Conservation (phyloP, 2,113 vertebrate genomes). For the Sphaerodactylus townsendi region DNA sequence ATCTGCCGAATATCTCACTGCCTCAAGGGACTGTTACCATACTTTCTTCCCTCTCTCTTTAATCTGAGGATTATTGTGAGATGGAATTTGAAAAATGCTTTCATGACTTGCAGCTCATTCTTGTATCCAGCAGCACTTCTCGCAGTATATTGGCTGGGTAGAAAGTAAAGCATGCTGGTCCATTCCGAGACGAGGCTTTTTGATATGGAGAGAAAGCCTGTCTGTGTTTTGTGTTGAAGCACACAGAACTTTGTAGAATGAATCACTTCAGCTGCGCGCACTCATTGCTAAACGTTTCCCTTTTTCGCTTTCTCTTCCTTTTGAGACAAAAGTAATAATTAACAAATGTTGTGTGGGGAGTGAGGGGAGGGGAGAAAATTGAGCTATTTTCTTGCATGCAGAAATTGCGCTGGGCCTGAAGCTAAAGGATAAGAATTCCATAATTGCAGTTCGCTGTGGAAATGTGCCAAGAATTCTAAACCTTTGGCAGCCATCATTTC, state of each 20-base stretch:
- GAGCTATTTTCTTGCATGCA: constrained; percentile 14
- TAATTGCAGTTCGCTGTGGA: not conserved
- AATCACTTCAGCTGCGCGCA: constrained; percentile 9
- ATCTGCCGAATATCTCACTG: too few species aligned
- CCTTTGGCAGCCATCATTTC: constrained; percentile 24
- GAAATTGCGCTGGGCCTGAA: constrained; percentile 8
- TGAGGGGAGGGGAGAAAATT: not conserved
- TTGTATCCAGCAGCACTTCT: not conserved
- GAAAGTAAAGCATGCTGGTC: not conserved
- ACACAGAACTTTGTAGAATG: not conserved
- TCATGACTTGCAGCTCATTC: not conserved
- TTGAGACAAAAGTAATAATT: constrained; percentile 38
- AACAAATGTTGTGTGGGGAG: not conserved
- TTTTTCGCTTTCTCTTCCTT: constrained; percentile 1
- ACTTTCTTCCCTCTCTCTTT: not conserved
- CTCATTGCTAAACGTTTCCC: constrained; percentile 11
- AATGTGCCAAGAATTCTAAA: not conserved
- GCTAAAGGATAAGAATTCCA: constrained; percentile 5
- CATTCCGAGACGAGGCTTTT: not conserved
- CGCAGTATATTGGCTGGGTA: not conserved
- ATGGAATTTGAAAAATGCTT: not conserved
- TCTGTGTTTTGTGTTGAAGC: not conserved
- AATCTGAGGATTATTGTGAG: not conserved
- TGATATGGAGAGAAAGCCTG: not conserved
- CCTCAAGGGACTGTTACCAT: not conserved